A percentile compares a stretch with the other conserved stretches of the same genome.
Conservation (phyloP, 2,888 invertebrate genomes). For the Magallana nippona region DNA sequence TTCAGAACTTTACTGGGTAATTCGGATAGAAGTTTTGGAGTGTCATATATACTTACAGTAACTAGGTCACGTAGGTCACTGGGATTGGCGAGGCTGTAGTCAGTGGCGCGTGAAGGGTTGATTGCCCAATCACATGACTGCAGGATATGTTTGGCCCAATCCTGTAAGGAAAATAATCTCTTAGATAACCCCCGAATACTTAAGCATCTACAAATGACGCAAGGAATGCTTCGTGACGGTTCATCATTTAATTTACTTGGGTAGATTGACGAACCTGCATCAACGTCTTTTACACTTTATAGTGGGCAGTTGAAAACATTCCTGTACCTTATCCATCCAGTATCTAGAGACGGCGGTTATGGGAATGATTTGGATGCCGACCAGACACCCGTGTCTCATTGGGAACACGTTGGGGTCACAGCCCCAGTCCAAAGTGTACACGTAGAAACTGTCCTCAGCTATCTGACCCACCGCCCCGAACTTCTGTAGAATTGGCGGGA, state of each 20-base stretch:
- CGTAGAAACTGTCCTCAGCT: slow-evolving; percentile 67
- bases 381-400: slow-evolving; percentile 70
- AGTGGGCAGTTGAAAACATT: neutral
- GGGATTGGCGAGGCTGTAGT: slow-evolving; percentile 52
- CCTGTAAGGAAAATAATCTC: slow-evolving; percentile 50
- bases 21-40: too few species aligned
- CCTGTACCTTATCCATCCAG: slow-evolving; percentile 68
- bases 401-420: slow-evolving; percentile 71
- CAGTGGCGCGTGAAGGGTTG: slow-evolving; percentile 57
- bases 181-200: neutral
- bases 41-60: slow-evolving; percentile 46
- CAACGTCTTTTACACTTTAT: too few species aligned
- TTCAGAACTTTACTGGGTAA: too few species aligned
- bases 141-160: slow-evolving; percentile 67
- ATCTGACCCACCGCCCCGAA: slow-evolving; percentile 68
- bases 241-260: neutral
- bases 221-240: neutral
- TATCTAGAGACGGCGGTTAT: slow-evolving; percentile 68
- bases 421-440: slow-evolving; percentile 72
- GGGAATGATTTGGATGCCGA: slow-evolving; percentile 72
- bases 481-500: slow-evolving; percentile 66
- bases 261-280: too few species aligned
- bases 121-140: slow-evolving; percentile 64
- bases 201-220: neutral
- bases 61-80: slow-evolving; percentile 52